Percentiles rank a stretch among this genome's conserved stretches.
Evolutionary conservation across 2,888 invertebrate species (phyloP).

Genomic region (Euzetes globulus): DNA sequence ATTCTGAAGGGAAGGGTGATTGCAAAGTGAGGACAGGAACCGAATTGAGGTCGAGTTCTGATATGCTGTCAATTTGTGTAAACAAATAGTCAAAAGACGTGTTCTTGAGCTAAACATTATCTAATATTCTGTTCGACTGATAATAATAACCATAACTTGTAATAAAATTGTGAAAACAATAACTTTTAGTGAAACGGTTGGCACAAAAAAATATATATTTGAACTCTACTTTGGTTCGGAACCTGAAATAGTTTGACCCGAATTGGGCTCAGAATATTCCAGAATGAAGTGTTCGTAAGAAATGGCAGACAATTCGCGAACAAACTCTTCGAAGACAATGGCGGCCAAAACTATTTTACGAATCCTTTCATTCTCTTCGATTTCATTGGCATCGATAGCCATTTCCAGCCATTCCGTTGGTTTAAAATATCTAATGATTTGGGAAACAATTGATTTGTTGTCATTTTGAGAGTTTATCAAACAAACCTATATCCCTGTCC

Average conservation of each 20-base stretch:
- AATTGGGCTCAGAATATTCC: conserved; percentile 16
- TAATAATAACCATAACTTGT: not conserved
- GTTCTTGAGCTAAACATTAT: not conserved
- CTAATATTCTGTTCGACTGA: not conserved
- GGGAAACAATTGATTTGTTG: not conserved
- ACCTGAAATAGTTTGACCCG: not conserved
- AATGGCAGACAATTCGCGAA: conserved; percentile 87
- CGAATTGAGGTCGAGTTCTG: no score
- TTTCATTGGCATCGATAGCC: conserved; percentile 36
- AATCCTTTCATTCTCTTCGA: conserved; percentile 39
- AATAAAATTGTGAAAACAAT: conserved; percentile 4
- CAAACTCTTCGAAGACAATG: conserved; percentile 86
- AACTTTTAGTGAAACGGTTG: not conserved
- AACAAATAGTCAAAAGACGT: not conserved
- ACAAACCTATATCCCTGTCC: conserved; percentile 45
- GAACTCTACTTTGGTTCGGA: not conserved
- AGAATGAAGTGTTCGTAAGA: conserved; percentile 77
- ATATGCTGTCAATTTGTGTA: no score
- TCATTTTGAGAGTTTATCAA: not conserved
- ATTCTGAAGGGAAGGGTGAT: no score
- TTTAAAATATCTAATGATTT: conserved; percentile 9
- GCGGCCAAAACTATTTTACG: conserved; percentile 63
- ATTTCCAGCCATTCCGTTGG: not conserved
- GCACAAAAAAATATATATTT: not conserved
- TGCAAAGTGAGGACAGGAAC: no score